A percentile compares a stretch with the other conserved stretches of the same genome.
These are phyloP conservation scores for Gortyna flavago DNA, from an alignment of 2,888 invertebrate genomes.

Conservation along the genomic window DNA sequence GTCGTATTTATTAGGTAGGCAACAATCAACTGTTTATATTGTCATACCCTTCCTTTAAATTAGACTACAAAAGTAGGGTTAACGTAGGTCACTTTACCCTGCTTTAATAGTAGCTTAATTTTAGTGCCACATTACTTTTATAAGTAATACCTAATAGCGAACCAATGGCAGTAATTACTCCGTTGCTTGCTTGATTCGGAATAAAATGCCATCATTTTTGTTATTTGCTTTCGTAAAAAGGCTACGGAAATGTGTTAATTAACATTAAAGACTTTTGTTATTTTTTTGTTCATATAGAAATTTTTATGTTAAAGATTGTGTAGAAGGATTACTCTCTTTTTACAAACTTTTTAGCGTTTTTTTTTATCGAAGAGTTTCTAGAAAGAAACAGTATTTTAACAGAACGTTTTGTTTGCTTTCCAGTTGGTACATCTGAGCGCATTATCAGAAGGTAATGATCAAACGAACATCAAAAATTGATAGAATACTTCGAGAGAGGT, in stretches of 20 bases:
- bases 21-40: constrained; percentile 42
- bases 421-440: background rate
- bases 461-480: constrained; percentile 65
- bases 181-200: constrained; percentile 1
- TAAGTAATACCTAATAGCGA: background rate
- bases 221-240: constrained; percentile 16
- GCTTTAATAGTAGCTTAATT: background rate
- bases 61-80: background rate
- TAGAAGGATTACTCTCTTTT: background rate
- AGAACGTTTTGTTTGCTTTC: background rate
- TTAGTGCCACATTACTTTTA: constrained; percentile 8
- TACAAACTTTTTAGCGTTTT: background rate
- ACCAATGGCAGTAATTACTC: constrained; percentile 16
- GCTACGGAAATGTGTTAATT: constrained; percentile 15
- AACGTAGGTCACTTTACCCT: background rate
- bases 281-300: background rate
- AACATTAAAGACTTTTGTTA: constrained; percentile 15
- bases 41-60: constrained; percentile 10
- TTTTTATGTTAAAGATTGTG: background rate
- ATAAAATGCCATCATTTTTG: constrained; percentile 16
- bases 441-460: constrained; percentile 23
- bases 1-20: constrained; percentile 50
- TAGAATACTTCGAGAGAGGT: constrained; percentile 63
- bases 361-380: background rate
- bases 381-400: background rate